Percentiles rank a stretch among this genome's conserved stretches.
These are phyloP conservation scores for Drosophila serrata DNA, from an alignment of 1,140 invertebrate species.

Conservation along the genomic window DNA sequence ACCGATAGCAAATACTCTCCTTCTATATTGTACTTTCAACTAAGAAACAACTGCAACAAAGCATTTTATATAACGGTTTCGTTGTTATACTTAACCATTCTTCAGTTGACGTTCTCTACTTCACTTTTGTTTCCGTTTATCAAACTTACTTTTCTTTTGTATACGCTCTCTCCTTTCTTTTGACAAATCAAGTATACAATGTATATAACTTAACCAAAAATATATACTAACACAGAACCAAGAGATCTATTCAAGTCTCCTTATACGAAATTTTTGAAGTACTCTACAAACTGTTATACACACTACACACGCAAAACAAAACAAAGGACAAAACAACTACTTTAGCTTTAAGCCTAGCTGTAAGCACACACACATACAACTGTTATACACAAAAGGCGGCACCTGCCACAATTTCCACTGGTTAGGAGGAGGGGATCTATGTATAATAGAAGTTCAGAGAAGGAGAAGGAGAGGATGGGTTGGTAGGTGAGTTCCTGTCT, in stretches of 20 bases:
- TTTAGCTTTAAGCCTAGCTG: slow-evolving; percentile 41
- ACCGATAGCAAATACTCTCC: slow-evolving; percentile 17
- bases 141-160: slow-evolving; percentile 51
- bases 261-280: slow-evolving; percentile 10
- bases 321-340: slow-evolving; percentile 24
- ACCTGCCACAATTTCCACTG: slow-evolving; percentile 7
- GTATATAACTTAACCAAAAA: slow-evolving; percentile 65
- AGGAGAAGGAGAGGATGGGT: slow-evolving; percentile 22
- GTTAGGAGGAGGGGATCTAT: slow-evolving; percentile 29
- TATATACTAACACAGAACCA: slow-evolving; percentile 71
- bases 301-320: slow-evolving; percentile 29
- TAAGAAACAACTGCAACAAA: slow-evolving; percentile 27
- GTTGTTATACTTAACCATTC: slow-evolving; percentile 51
- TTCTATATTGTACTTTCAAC: slow-evolving; percentile 29
- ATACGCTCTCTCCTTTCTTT: slow-evolving; percentile 44
- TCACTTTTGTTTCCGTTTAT: slow-evolving; percentile 46
- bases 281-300: slow-evolving; percentile 55
- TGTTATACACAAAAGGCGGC: slow-evolving; percentile 21
- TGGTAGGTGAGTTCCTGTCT: slow-evolving; percentile 44
- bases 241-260: slow-evolving; percentile 30
- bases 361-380: slow-evolving; percentile 32
- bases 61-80: slow-evolving; percentile 52
- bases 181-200: slow-evolving; percentile 41
- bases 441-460: slow-evolving; percentile 25
- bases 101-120: slow-evolving; percentile 33